Evolutionary conservation across 1,140 invertebrate species (phyloP).

Genomic region (Condylostylus longicornis): DNA sequence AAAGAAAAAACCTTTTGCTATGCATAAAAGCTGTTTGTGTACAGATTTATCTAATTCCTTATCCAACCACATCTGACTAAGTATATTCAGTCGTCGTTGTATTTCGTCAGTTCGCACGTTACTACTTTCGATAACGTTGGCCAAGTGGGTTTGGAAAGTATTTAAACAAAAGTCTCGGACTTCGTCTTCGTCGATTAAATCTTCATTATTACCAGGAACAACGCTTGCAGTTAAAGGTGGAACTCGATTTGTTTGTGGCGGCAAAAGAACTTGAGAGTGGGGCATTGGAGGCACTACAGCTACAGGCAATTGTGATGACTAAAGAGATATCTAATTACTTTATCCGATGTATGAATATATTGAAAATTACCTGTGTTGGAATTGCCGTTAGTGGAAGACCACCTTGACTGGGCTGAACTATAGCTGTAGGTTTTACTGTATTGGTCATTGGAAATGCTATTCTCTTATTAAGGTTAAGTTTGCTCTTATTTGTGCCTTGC

Average conservation of each 20-base stretch:
- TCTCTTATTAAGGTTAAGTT: slow-evolving; percentile 23
- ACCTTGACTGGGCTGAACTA: slow-evolving; percentile 4
- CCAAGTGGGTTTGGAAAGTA: background rate
- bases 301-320: slow-evolving; percentile 7
- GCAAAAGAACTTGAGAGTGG: slow-evolving; percentile 7
- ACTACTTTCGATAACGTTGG: slow-evolving; percentile 1
- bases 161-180: slow-evolving; percentile 1
- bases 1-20: slow-evolving; percentile 3
- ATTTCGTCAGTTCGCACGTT: slow-evolving; percentile 7
- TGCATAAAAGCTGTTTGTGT: slow-evolving; percentile 4
- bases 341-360: background rate
- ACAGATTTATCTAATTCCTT: slow-evolving; percentile 2
- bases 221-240: background rate
- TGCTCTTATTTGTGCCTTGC: slow-evolving; percentile 13
- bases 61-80: slow-evolving; percentile 6
- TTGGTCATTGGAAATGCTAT: slow-evolving; percentile 17
- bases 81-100: slow-evolving; percentile 4
- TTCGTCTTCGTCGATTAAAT: background rate
- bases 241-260: background rate
- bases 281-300: slow-evolving; percentile 17
- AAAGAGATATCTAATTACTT: too few species aligned
- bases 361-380: slow-evolving; percentile 2
- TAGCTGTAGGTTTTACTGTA: slow-evolving; percentile 5
- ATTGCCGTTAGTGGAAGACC: slow-evolving; percentile 3
- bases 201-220: background rate